phyloP scores from a whole-genome alignment of 2,888 invertebrate genomes.

The Atrina japonica region DNA sequence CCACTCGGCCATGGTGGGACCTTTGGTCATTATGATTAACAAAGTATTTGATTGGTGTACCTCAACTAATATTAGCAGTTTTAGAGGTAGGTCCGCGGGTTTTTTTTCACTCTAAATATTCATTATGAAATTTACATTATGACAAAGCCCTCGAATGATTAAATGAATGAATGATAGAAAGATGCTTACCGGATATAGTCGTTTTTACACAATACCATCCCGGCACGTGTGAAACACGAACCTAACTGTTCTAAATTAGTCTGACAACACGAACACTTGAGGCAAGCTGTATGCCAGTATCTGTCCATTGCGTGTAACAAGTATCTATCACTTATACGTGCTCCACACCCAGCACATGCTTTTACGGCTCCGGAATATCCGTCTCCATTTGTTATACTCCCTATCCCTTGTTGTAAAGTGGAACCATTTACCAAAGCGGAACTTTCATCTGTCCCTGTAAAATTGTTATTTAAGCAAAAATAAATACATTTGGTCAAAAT shows the following conservation, averaged over 20 bases:
- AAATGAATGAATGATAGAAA: no score
- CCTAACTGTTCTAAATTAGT: slow-evolving; percentile 93
- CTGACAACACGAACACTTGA: slow-evolving; percentile 95
- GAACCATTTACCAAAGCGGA: slow-evolving; percentile 38
- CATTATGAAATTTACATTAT: no score
- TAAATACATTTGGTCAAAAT: slow-evolving; percentile 10
- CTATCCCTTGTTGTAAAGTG: slow-evolving; percentile 33
- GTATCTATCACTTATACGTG: slow-evolving; percentile 93
- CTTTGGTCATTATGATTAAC: no score
- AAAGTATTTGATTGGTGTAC: no score
- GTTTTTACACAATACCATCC: slow-evolving; percentile 96
- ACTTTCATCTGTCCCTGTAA: slow-evolving; percentile 42
- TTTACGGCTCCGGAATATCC: slow-evolving; percentile 50
- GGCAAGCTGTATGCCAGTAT: slow-evolving; percentile 97
- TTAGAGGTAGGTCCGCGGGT: no score
- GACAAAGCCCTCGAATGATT: no score
- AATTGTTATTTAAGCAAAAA: slow-evolving; percentile 1
- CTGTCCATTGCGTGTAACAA: slow-evolving; percentile 95
- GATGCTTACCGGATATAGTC: slow-evolving; percentile 96
- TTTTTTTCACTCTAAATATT: no score
- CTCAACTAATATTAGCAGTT: no score
- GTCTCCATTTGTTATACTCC: slow-evolving; percentile 24
- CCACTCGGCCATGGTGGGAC: no score
- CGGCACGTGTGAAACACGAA: slow-evolving; percentile 95
- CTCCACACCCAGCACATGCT: slow-evolving; percentile 93